A percentile compares a stretch with the other conserved stretches of the same genome.
Evolutionary conservation across 2,113 vertebrate genomes (phyloP).

Genomic region (Pholis gunnellus): DNA sequence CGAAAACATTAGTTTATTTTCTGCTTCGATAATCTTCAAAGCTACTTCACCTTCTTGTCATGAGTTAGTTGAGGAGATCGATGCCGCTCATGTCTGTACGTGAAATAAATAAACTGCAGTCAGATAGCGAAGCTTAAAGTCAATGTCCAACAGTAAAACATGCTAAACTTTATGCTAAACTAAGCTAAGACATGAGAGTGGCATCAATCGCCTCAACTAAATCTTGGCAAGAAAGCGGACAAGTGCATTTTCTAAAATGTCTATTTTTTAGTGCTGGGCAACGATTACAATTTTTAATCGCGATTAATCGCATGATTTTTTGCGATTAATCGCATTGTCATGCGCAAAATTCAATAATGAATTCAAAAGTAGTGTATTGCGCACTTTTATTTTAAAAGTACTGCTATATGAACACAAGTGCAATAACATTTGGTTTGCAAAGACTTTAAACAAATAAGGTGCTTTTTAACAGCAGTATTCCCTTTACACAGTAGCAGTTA

Average conservation of each 20-base stretch:
- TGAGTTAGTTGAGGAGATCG: background rate
- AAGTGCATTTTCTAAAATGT: background rate
- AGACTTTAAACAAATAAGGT: too few species aligned
- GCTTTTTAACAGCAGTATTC: too few species aligned
- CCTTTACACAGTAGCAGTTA: too few species aligned
- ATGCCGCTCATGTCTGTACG: background rate
- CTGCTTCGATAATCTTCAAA: background rate
- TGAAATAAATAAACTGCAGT: background rate
- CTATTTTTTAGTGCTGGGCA: too few species aligned
- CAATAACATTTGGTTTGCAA: too few species aligned
- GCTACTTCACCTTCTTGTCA: background rate
- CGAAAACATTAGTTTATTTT: background rate
- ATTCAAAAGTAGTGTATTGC: too few species aligned
- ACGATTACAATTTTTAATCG: too few species aligned
- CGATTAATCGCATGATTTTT: too few species aligned
- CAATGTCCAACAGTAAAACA: background rate
- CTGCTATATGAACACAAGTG: too few species aligned
- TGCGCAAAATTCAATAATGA: too few species aligned
- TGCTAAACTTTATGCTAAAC: background rate
- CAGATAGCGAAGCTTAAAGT: background rate
- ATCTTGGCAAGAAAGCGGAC: background rate
- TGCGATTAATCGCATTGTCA: too few species aligned
- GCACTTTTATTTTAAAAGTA: too few species aligned
- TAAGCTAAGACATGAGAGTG: background rate
- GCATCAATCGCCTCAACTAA: background rate